Evolutionary conservation across 2,888 invertebrate species (phyloP), one percentile per base, ranked within the genome.

Genomic region (Euclidia mi): DNA sequence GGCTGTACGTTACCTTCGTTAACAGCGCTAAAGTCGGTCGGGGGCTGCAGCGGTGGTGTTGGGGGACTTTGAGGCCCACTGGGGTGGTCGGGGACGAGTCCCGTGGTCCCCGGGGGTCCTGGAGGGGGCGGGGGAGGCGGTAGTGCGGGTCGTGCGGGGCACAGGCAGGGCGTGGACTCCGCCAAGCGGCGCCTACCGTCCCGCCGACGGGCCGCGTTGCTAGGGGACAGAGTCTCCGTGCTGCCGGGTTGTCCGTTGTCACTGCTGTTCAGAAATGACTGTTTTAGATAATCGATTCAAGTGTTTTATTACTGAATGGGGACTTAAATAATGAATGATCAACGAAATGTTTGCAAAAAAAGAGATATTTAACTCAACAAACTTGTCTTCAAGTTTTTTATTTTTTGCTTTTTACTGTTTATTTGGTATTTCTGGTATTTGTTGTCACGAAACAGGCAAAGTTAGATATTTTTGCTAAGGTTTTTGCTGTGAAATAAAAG

Each of bases 1-100:
- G 89, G 76, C 91, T 81, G 88, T 62, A 64, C 74, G 74, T 82
- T 89, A 94, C 94, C 94, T 94, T 94, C 94, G 84, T 94, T 91
- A 89, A 93, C 92, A 91, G 93, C 92, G 92, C 92, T 92, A 88
- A 92, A 90, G 86, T 94, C 93, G 72, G 91, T 78, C 53, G 41
- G 69, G 34, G 61, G 58, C 32, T 42, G 52, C 25, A 28, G 60
- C 2, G 49, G 59, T 0, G 63, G 42, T 2, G 70, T 62, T 31
- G 66, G 51, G 10, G 28, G 50, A 56, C 42, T 18, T 1, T 2
- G 59, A 47, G 71, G 47, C 51, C 67, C 38, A 37, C 38, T 40
- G 59, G 62, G 47, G 60, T 49, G 57, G 29, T 38, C 38, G 29
- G 56, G 43, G 38, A 29, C 9, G 64, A 38, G 3, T n/a, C n/a